Evolutionary conservation across 2,888 invertebrate species (phyloP).

Genomic region (Chirona hameri): DNA sequence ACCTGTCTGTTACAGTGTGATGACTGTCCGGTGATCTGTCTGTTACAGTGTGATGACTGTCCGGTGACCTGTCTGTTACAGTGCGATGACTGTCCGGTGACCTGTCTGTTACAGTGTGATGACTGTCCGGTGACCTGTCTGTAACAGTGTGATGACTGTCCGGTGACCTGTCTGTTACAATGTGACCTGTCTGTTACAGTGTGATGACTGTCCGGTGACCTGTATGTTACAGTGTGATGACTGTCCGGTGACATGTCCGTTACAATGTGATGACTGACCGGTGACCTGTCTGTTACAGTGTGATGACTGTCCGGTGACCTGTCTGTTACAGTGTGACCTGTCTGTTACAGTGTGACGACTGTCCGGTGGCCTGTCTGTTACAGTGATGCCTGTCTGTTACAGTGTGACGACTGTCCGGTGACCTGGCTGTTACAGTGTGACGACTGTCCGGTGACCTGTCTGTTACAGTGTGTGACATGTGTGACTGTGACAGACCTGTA

Average conservation of each 20-base stretch:
- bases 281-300: not conserved
- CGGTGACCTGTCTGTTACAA: no score
- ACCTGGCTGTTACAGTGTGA: not conserved
- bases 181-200: not conserved
- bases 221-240: not conserved
- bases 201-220: not conserved
- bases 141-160: not conserved
- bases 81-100: no score
- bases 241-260: not conserved
- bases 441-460: not conserved
- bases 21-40: no score
- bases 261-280: no score
- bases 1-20: no score
- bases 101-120: no score
- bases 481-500: not conserved
- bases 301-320: not conserved
- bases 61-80: no score
- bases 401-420: not conserved
- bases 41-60: no score
- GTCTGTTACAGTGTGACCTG: not conserved
- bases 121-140: not conserved
- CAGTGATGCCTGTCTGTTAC: not conserved
- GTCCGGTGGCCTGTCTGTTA: not conserved
- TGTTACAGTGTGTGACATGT: not conserved
- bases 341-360: not conserved